Percentiles rank a stretch among this genome's conserved stretches.
Evolutionary conservation across 1,140 invertebrate genomes (phyloP).

Genomic region (Monomorium pharaonis): DNA sequence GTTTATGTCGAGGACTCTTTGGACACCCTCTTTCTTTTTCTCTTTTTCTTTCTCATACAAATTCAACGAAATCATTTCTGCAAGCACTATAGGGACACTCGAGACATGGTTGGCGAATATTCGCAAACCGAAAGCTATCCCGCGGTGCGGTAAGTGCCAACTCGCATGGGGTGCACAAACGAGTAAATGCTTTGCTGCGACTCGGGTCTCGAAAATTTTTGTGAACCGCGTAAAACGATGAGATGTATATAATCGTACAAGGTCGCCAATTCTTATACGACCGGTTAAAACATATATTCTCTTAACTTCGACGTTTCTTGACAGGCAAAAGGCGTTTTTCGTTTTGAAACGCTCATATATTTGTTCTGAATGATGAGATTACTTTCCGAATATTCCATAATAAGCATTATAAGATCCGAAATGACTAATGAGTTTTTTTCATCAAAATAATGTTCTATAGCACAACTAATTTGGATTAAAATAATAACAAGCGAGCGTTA

Average conservation of each 20-base stretch:
- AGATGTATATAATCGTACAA: background rate
- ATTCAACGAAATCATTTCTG: slow-evolving; percentile 5
- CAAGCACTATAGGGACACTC: slow-evolving; percentile 22
- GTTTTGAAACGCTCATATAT: background rate
- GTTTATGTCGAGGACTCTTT: slow-evolving; percentile 9
- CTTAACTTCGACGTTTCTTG: background rate
- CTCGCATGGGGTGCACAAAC: slow-evolving; percentile 12
- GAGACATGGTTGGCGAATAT: slow-evolving; percentile 31
- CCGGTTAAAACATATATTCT: background rate
- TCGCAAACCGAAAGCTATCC: slow-evolving; percentile 17
- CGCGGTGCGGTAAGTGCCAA: slow-evolving; percentile 17
- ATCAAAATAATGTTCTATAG: background rate
- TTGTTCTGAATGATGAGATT: background rate
- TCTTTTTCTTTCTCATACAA: background rate
- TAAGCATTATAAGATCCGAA: background rate
- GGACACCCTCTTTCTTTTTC: background rate
- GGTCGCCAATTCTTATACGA: background rate
- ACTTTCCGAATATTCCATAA: background rate
- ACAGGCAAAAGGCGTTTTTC: background rate
- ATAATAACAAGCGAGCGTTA: background rate
- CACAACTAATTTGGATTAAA: background rate
- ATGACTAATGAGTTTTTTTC: background rate
- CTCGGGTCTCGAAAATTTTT: slow-evolving; percentile 8
- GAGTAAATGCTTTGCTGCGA: background rate
- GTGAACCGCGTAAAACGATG: slow-evolving; percentile 5